Conservation (phyloP, 2,888 invertebrate genomes). For the Alcis repandata region DNA sequence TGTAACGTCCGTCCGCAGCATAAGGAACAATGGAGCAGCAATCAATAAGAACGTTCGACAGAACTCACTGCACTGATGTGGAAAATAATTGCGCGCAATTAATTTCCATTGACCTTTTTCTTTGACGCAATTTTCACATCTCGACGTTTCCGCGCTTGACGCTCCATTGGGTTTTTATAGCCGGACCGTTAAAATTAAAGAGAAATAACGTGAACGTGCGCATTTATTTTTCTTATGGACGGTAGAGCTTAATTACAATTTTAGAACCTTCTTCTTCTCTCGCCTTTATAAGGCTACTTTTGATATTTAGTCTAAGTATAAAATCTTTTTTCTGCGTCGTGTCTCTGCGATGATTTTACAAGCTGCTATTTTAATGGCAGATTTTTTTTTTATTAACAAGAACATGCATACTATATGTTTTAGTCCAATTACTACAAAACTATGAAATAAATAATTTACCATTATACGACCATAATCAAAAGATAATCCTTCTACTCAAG, state of each 20-base stretch:
- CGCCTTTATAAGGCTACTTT: not conserved
- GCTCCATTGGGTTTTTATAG: slow-evolving; percentile 30
- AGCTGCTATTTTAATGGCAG: too few relatives aligned
- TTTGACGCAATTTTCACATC: slow-evolving; percentile 42
- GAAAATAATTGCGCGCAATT: slow-evolving; percentile 57
- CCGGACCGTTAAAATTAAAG: slow-evolving; percentile 25
- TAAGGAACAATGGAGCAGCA: slow-evolving; percentile 39
- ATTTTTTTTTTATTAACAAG: too few relatives aligned
- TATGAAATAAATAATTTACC: too few relatives aligned
- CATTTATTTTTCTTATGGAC: slow-evolving; percentile 13
- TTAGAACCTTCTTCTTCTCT: not conserved
- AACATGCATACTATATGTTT: too few relatives aligned
- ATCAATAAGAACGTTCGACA: slow-evolving; percentile 43
- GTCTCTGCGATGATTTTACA: too few relatives aligned
- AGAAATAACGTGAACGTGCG: slow-evolving; percentile 20
- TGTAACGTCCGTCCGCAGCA: slow-evolving; percentile 20
- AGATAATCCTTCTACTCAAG: too few relatives aligned
- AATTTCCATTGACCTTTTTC: slow-evolving; percentile 51
- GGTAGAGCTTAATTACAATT: slow-evolving; percentile 11
- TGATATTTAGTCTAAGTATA: not conserved
- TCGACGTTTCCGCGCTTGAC: slow-evolving; percentile 34
- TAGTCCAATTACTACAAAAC: too few relatives aligned
- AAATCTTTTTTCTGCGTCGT: not conserved
- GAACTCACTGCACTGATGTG: slow-evolving; percentile 53
- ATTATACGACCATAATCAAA: too few relatives aligned